These are phyloP conservation scores for Taurulus bubalis DNA, from an alignment of 2,113 vertebrate genomes.

Conservation along the genomic window DNA sequence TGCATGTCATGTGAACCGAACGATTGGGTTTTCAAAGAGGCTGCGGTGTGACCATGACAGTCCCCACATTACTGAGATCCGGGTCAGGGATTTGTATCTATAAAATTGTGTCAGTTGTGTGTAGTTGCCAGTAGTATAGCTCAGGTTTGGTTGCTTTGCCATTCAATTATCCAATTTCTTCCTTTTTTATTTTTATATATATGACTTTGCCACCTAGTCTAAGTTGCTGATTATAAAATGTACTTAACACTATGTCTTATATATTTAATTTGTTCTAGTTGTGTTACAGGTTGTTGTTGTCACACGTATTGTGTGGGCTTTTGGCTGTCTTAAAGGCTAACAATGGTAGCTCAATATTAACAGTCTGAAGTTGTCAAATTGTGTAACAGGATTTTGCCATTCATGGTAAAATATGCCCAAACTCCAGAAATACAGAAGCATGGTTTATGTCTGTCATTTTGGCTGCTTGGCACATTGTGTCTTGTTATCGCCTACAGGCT, in stretches of 20 bases:
- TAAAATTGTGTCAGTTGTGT: neutral
- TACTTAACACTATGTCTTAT: neutral
- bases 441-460: constrained; percentile 16
- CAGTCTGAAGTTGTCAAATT: constrained; percentile 2
- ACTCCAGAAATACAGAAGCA: constrained; percentile 16
- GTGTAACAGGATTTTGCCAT: neutral
- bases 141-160: neutral
- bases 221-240: neutral
- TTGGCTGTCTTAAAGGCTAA: neutral
- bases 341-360: neutral
- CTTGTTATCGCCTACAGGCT: constrained; percentile 27
- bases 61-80: neutral
- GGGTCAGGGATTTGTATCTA: neutral
- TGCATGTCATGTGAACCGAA: neutral
- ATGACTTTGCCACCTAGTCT: neutral
- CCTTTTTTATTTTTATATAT: neutral
- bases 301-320: neutral
- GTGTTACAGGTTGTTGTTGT: neutral
- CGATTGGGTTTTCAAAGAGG: neutral
- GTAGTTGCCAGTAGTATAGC: neutral
- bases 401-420: neutral
- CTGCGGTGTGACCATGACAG: neutral
- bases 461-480: neutral
- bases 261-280: neutral
- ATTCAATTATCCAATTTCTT: neutral